These are phyloP conservation scores for Erebia aethiops DNA, from an alignment of 2,888 invertebrate species.

Conservation along the genomic window DNA sequence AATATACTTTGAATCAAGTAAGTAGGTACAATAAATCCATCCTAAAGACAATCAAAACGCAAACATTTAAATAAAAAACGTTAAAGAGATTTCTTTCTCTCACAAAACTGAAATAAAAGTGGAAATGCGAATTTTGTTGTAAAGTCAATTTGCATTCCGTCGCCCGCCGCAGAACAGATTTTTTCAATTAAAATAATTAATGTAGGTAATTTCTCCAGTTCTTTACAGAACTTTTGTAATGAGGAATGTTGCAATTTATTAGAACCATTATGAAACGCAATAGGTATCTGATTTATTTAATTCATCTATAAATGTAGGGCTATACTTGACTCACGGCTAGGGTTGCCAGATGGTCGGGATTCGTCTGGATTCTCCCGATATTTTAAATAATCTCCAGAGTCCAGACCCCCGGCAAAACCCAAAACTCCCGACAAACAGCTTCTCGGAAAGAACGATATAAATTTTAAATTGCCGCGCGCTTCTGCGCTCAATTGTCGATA, in stretches of 20 bases:
- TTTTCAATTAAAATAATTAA: slow-evolving; percentile 11
- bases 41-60: no score
- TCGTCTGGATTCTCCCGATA: no score
- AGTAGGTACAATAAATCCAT: no score
- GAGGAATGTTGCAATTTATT: slow-evolving; percentile 12
- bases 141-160: slow-evolving; percentile 13
- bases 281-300: background rate
- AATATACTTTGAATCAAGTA: no score
- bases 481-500: no score
- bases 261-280: background rate
- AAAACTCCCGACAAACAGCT: no score
- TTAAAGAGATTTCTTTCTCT: slow-evolving; percentile 1
- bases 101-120: slow-evolving; percentile 4
- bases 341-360: no score
- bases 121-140: slow-evolving; percentile 8
- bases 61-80: background rate
- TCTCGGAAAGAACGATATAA: no score
- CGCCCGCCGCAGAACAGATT: slow-evolving; percentile 3
- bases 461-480: no score
- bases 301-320: slow-evolving; percentile 32
- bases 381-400: no score
- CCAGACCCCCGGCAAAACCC: no score
- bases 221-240: background rate
- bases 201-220: background rate
- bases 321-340: slow-evolving; percentile 1